phyloP scores from a whole-genome alignment of 2,113 vertebrate species.

The Urocitellus parryii region DNA sequence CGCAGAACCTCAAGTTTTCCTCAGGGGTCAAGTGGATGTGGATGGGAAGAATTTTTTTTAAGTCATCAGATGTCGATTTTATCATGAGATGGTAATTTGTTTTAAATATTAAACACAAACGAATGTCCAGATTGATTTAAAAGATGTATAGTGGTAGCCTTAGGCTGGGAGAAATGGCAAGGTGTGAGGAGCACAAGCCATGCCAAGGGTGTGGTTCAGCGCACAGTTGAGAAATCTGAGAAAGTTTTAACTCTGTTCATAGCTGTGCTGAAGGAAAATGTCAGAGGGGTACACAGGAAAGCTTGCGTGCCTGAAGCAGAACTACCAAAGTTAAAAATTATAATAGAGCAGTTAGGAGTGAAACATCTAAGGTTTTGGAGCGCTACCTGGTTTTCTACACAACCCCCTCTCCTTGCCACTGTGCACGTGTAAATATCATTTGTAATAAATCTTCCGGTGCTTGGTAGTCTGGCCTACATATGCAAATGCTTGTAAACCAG shows the following conservation, averaged over 20 bases:
- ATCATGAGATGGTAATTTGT: background rate
- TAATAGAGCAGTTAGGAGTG: background rate
- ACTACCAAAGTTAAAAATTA: background rate
- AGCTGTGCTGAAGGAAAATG: background rate
- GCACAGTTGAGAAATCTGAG: conserved; percentile 41
- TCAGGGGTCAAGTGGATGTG: background rate
- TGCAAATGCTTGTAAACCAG: conserved; percentile 65
- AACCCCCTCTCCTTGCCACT: no score
- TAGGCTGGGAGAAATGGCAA: background rate
- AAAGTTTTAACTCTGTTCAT: background rate
- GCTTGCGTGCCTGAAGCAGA: background rate
- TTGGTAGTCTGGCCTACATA: conserved; percentile 60
- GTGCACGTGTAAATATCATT: conserved; percentile 52
- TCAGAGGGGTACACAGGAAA: background rate
- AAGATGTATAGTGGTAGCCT: background rate
- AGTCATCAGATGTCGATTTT: background rate
- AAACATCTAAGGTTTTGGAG: conserved; percentile 4
- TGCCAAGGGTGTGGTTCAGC: conserved; percentile 31
- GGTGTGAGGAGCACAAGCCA: background rate
- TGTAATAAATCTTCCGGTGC: conserved; percentile 57
- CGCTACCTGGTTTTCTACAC: background rate
- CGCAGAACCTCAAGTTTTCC: conserved; percentile 47
- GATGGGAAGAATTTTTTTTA: background rate
- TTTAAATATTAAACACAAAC: background rate
- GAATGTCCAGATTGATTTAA: background rate